Conservation (phyloP, 2,113 vertebrate genomes). For the Phaethornis superciliosus region DNA sequence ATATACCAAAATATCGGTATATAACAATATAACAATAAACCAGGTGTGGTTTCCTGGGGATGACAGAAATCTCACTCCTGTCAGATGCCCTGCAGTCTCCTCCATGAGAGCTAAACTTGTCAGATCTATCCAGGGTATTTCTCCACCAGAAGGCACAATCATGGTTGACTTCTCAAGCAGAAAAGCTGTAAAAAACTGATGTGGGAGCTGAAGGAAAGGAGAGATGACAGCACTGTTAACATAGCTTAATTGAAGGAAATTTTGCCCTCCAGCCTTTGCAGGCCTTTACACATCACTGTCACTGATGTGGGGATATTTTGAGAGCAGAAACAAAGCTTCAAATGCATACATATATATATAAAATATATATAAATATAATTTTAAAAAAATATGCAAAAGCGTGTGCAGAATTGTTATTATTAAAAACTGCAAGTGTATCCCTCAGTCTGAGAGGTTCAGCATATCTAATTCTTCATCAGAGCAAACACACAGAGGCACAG, state of each 20-base stretch:
- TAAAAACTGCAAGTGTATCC: neutral
- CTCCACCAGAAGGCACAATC: neutral
- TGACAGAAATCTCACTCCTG: neutral
- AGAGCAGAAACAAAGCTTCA: neutral
- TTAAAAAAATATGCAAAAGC: neutral
- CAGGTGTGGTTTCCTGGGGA: neutral
- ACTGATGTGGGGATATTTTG: neutral
- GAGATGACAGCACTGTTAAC: neutral
- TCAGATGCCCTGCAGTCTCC: neutral
- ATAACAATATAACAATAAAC: neutral
- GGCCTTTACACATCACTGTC: neutral
- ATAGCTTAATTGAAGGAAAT: slow-evolving; percentile 18
- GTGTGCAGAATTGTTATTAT: neutral
- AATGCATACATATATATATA: neutral
- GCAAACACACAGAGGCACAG: neutral
- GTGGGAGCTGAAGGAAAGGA: neutral
- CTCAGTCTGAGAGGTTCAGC: neutral
- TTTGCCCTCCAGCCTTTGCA: neutral
- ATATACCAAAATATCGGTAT: neutral
- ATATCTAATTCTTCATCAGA: slow-evolving; percentile 15
- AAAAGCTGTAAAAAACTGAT: neutral
- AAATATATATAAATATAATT: too few relatives aligned
- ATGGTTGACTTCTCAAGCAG: neutral
- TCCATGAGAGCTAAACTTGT: neutral
- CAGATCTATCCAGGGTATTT: neutral